Evolutionary conservation across 2,888 invertebrate species (phyloP), one percentile per base, ranked within the genome.

Genomic region (Orgyia antiqua): DNA sequence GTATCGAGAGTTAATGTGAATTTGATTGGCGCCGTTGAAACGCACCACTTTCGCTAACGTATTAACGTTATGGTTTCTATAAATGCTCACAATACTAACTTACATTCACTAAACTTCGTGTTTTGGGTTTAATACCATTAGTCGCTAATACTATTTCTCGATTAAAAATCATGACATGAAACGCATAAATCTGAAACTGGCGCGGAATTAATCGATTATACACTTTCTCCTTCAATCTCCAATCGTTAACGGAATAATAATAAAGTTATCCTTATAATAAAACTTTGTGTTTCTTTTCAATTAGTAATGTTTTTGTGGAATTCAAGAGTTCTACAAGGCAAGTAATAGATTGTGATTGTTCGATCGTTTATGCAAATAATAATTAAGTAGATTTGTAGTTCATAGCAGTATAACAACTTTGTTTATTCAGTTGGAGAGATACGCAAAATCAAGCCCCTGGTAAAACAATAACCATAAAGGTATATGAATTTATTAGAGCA

Each of bases 11-110:
- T 54, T 80, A 74, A 82, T 76, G 73, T 62, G 69, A 62, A 69
- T 80, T 79, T 78, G 77, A 83, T 82, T 74, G 74, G 64, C 63
- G 59, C 56, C 64, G 58, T 58, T 61, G 55, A 67, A 64, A 56
- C 49, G n/a, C n/a, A 63, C 59, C 71, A 82, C 80, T 82, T 83
- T 83, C 83, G 75, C 83, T 75, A 50, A 54, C 48, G 51, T 57
- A 49, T 50, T 46, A 58, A 48, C 62, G 64, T 61, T 62, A 67
- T 60, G 60, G 62, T 68, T 58, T 57, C 60, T 58, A 15, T 44
- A 28, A 42, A 20, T n/a, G 10, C n/a, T 24, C 24, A 39, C 30
- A 18, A 24, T 51, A n/a, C n/a, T n/a, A 48, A 43, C 50, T 51
- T 52, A 42, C 54, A 50, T 49, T 56, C 52, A 47, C 52, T 48